A percentile compares a stretch with the other conserved stretches of the same genome.
Conservation (phyloP, 1,140 invertebrate genomes). For the Leguminivora glycinivorella region DNA sequence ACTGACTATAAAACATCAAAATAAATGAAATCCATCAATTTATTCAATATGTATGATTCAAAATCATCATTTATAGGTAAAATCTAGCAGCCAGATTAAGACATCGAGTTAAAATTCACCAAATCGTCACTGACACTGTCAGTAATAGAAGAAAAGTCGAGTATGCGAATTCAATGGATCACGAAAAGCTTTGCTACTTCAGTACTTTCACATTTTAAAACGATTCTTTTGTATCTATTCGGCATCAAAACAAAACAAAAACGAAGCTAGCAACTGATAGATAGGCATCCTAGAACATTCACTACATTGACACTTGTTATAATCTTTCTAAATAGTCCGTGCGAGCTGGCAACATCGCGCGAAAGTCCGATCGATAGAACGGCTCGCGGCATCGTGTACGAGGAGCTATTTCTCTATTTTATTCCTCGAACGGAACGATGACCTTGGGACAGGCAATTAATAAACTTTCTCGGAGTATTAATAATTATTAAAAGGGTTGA, state of each 20-base stretch:
- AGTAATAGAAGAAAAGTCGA: too few species aligned
- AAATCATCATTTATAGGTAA: too few species aligned
- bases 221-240: background rate
- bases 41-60: too few species aligned
- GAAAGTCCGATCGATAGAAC: slow-evolving; percentile 26
- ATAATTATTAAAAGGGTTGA: slow-evolving; percentile 17
- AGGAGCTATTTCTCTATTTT: slow-evolving; percentile 16
- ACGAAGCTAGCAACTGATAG: background rate
- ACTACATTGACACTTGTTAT: slow-evolving; percentile 27
- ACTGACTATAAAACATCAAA: too few species aligned
- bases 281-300: slow-evolving; percentile 26
- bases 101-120: too few species aligned
- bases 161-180: too few species aligned
- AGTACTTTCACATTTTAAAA: background rate
- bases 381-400: slow-evolving; percentile 8
- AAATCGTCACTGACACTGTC: too few species aligned
- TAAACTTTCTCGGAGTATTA: background rate
- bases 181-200: background rate
- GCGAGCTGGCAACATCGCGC: slow-evolving; percentile 43
- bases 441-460: slow-evolving; percentile 8
- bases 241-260: background rate
- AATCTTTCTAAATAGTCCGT: slow-evolving; percentile 38
- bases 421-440: slow-evolving; percentile 3
- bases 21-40: too few species aligned
- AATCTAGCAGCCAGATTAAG: too few species aligned